Percentiles rank a stretch among this genome's conserved stretches.
phyloP scores from a whole-genome alignment of 2,797 vertebrate species.

The Lerista edwardsae region DNA sequence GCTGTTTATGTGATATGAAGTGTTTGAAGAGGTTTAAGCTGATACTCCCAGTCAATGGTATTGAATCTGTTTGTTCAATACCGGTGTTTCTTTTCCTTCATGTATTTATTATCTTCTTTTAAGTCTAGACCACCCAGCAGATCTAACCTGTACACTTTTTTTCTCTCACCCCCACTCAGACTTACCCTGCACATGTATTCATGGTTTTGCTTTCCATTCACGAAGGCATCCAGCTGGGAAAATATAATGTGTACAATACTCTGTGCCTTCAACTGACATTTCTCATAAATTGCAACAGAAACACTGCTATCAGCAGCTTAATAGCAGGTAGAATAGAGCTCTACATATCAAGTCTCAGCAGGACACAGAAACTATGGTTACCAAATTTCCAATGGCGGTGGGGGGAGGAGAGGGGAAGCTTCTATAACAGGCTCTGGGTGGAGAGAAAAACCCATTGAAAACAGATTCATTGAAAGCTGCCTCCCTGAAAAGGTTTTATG shows the following conservation, averaged over 20 bases:
- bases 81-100: constrained; percentile 42
- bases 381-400: constrained; percentile 71
- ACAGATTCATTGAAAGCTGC: constrained; percentile 65
- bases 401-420: constrained; percentile 59
- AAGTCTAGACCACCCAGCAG: constrained; percentile 71
- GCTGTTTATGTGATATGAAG: neutral
- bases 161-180: constrained; percentile 58
- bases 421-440: constrained; percentile 63
- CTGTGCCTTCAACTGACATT: constrained; percentile 82
- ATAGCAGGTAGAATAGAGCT: constrained; percentile 78
- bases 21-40: neutral
- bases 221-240: constrained; percentile 83
- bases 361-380: constrained; percentile 80
- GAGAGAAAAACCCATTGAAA: constrained; percentile 70
- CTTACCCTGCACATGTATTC: constrained; percentile 74
- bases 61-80: neutral
- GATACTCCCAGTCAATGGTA: neutral
- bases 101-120: constrained; percentile 62
- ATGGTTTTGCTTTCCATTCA: constrained; percentile 81
- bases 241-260: constrained; percentile 82
- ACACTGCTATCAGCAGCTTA: constrained; percentile 83
- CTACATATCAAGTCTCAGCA: constrained; percentile 80
- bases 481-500: constrained; percentile 55
- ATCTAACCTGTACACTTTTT: constrained; percentile 67
- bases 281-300: constrained; percentile 84